These are phyloP conservation scores for Sylvia atricapilla DNA, from an alignment of 2,113 vertebrate genomes.

Conservation along the genomic window DNA sequence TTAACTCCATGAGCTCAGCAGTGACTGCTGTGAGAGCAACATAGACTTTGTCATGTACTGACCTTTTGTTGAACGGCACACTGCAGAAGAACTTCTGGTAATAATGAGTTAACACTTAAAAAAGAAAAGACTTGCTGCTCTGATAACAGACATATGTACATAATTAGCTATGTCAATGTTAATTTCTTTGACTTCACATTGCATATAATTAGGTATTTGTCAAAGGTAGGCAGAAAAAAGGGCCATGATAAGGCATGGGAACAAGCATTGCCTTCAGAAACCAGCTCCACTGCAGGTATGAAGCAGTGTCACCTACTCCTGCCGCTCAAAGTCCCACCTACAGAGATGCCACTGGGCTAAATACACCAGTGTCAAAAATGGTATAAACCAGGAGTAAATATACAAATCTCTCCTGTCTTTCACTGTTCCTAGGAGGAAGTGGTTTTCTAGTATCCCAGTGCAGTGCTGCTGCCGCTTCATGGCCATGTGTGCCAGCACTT, in stretches of 20 bases:
- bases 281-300: neutral
- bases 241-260: neutral
- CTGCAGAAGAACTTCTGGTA: neutral
- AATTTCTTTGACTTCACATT: neutral
- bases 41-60: neutral
- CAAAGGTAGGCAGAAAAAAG: neutral
- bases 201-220: neutral
- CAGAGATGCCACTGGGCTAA: neutral
- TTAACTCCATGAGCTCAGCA: neutral
- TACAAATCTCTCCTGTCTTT: neutral
- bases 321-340: neutral
- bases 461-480: neutral
- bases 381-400: neutral
- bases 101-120: conserved; percentile 18
- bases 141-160: neutral
- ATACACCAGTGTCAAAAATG: neutral
- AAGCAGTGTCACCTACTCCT: neutral
- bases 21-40: neutral
- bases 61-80: neutral
- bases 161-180: neutral
- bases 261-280: neutral
- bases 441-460: neutral
- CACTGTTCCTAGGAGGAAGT: neutral
- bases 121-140: neutral
- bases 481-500: rapidly evolving